Conservation (phyloP, 2,888 invertebrate species). For the Acrocera orbiculus region DNA sequence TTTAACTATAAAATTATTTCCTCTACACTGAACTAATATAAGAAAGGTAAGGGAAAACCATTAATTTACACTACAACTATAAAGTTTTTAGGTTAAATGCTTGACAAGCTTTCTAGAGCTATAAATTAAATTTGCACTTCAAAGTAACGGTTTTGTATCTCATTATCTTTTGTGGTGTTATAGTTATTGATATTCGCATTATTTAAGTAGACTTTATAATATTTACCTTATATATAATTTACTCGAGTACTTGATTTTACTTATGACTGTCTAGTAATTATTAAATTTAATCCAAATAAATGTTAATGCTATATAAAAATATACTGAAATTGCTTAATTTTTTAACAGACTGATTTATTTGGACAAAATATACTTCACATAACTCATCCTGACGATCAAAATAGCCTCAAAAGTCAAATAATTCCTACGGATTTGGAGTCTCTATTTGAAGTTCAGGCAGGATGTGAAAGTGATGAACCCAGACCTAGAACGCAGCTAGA, state of each 20-base stretch:
- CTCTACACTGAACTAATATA: too few relatives aligned
- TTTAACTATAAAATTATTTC: too few relatives aligned
- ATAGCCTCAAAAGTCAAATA: slow-evolving; percentile 47
- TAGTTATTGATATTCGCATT: too few relatives aligned
- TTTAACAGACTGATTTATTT: slow-evolving; percentile 58
- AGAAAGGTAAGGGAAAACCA: too few relatives aligned
- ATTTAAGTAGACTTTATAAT: too few relatives aligned
- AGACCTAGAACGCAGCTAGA: slow-evolving; percentile 31
- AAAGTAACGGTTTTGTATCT: too few relatives aligned
- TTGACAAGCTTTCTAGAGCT: too few relatives aligned
- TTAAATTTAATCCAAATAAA: background rate
- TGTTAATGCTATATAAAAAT: background rate
- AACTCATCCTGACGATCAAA: slow-evolving; percentile 63
- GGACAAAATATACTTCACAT: slow-evolving; percentile 67
- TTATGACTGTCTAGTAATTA: background rate
- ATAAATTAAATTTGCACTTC: too few relatives aligned
- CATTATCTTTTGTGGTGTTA: too few relatives aligned
- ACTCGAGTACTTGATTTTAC: background rate
- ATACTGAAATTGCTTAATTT: slow-evolving; percentile 1
- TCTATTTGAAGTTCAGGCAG: slow-evolving; percentile 26
- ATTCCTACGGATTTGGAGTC: slow-evolving; percentile 33
- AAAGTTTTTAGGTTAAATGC: too few relatives aligned
- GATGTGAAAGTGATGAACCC: slow-evolving; percentile 38
- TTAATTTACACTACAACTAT: too few relatives aligned
- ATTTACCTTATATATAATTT: too few relatives aligned